Evolutionary conservation across 2,888 invertebrate genomes (phyloP).

Genomic region (Acrobasis suavella): DNA sequence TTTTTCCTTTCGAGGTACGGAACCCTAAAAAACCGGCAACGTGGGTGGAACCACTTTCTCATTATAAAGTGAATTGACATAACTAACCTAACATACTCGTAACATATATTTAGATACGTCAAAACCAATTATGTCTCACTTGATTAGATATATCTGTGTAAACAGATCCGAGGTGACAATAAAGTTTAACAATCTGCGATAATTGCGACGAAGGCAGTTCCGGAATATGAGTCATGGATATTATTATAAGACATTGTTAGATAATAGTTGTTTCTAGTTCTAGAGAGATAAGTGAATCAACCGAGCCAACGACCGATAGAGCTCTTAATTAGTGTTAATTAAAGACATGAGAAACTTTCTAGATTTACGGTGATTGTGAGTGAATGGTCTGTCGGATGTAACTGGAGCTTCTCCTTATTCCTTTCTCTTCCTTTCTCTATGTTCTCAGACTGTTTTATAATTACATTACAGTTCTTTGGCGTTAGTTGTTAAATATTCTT

Average conservation of each 20-base stretch:
- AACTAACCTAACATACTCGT: neutral
- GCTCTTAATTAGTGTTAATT: slow-evolving; percentile 39
- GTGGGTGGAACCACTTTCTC: neutral
- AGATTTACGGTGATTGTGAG: slow-evolving; percentile 38
- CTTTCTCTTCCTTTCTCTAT: neutral
- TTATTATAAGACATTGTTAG: slow-evolving; percentile 30
- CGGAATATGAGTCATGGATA: slow-evolving; percentile 27
- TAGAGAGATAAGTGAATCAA: slow-evolving; percentile 31
- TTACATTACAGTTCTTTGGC: no score
- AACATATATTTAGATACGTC: slow-evolving; percentile 8
- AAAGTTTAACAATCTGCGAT: slow-evolving; percentile 29
- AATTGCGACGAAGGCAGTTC: slow-evolving; percentile 25
- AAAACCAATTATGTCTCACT: slow-evolving; percentile 3
- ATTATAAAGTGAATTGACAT: neutral
- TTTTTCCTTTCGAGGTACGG: no score
- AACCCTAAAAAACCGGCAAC: neutral
- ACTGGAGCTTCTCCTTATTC: slow-evolving; percentile 15
- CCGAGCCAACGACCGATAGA: slow-evolving; percentile 36
- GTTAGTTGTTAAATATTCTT: no score
- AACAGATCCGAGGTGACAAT: slow-evolving; percentile 26
- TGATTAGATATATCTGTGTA: slow-evolving; percentile 25
- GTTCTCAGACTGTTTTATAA: neutral
- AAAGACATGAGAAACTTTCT: slow-evolving; percentile 38
- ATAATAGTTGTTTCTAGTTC: slow-evolving; percentile 25
- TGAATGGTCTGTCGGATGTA: slow-evolving; percentile 28